phyloP scores from a whole-genome alignment of 2,888 invertebrate genomes.

The Plemyria rubiginata region DNA sequence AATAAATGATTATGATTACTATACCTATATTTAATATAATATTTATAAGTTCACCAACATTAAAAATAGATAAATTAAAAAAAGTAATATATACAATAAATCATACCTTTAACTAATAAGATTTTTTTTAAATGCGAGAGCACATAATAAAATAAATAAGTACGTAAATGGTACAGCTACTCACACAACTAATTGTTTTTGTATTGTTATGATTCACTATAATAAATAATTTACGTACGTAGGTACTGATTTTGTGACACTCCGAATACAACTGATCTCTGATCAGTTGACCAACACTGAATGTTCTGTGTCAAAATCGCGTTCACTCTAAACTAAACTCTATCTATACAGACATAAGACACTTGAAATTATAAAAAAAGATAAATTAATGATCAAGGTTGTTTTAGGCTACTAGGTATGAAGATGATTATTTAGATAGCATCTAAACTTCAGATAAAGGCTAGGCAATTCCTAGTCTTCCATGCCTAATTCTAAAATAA shows the following conservation, averaged over 20 bases:
- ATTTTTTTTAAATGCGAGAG: no score
- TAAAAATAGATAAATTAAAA: no score
- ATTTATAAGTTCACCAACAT: no score
- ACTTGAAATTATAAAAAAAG: neutral
- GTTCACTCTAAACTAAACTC: slow-evolving; percentile 11
- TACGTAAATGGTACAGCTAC: neutral
- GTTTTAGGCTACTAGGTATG: slow-evolving; percentile 2
- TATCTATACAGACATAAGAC: neutral
- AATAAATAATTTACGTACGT: neutral
- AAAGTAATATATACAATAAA: no score
- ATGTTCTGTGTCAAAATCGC: neutral
- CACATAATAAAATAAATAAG: no score
- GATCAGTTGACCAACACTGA: slow-evolving; percentile 6
- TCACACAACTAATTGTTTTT: neutral
- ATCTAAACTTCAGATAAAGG: neutral
- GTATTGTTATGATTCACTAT: neutral
- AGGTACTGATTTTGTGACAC: slow-evolving; percentile 19
- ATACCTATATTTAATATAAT: no score
- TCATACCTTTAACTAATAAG: no score
- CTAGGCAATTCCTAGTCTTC: neutral
- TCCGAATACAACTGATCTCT: slow-evolving; percentile 19
- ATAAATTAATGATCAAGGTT: slow-evolving; percentile 15
- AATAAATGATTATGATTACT: no score
- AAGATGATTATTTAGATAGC: neutral
- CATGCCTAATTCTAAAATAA: no score